Percentiles rank a stretch among this genome's conserved stretches.
Conservation (phyloP, 2,113 vertebrate species). For the Scopus umbretta region DNA sequence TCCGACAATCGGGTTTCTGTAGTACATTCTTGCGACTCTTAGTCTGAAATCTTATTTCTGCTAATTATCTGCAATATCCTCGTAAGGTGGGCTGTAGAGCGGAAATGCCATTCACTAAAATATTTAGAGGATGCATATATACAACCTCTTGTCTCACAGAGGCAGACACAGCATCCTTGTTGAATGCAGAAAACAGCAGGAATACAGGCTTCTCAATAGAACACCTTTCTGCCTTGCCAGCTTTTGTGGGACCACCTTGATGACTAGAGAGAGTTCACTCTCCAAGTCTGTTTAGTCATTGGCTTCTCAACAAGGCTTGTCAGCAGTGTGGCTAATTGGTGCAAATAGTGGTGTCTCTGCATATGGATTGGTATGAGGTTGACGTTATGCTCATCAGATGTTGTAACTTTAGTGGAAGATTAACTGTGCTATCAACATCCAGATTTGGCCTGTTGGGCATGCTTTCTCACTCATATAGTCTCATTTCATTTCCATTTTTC, state of each 20-base stretch:
- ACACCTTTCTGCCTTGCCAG: background rate
- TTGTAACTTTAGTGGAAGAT: background rate
- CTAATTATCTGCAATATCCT: background rate
- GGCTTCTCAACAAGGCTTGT: background rate
- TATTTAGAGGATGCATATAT: background rate
- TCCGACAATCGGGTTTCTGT: rapidly evolving
- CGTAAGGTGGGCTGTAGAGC: background rate
- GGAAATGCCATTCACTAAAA: background rate
- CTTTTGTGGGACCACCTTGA: background rate
- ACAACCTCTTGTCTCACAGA: background rate
- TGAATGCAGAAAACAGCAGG: background rate
- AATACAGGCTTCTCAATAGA: background rate
- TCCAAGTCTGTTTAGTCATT: background rate
- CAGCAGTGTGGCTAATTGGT: background rate
- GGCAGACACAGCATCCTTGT: background rate
- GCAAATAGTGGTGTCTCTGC: background rate
- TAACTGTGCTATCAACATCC: background rate
- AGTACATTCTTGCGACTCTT: rapidly evolving
- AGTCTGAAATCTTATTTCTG: background rate
- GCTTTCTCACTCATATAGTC: background rate
- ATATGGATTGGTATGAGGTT: rapidly evolving
- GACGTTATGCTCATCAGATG: background rate
- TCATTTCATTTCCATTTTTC: background rate
- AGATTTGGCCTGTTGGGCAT: background rate
- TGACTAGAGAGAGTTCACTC: background rate